Evolutionary conservation across 1,140 invertebrate species (phyloP), one percentile per base, ranked within the genome.

Genomic region (Orussus abietinus): DNA sequence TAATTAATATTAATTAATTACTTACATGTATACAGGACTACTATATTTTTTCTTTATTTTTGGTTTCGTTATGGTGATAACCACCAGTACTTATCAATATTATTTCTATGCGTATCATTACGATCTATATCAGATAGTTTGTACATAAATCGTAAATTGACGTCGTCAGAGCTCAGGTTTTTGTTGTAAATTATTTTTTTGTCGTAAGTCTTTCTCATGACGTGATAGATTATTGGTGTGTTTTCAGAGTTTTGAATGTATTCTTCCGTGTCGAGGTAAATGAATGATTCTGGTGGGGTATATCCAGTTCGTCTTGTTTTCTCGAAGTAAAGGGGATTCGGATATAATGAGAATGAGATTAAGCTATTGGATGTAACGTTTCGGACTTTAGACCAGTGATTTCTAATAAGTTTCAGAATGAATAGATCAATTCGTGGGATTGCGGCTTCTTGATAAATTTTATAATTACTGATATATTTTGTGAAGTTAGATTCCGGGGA

Each of bases 391-490:
- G 14, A 4, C 4, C 31, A 18, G 19, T 40, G 29, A 14, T 15
- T 17, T 15, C 37, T 29, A 17, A 30, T 31, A 11, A 40, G 17
- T 10, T 40, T 31, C 3, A 40, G 14, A 7, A 40, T 20, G 22
- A 31, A 40, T 20, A 32, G 31, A 15, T 40, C 28, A 5, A 40
- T 20, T 20, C 38, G 29, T 0, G 33, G 22, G 1, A 43, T 37
- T 12, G 36, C 37, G 29, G 32, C 41, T 25, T 1, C 3, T n/a
- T 37, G 30, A 17, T 38, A 38, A n/a, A n/a, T n/a, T n/a, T n/a
- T n/a, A n/a, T n/a, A 7, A 36, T 38, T 42, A 10, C 15, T 42
- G 9, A 35, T 11, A 10, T 35, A 25, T 33, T 39, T 42, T 15
- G 17, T 21, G 11, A 41, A 39, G 10, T 50, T 35, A 7, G 39